These are phyloP conservation scores for Etheostoma cragini DNA, from an alignment of 2,113 vertebrate genomes.

Conservation along the genomic window DNA sequence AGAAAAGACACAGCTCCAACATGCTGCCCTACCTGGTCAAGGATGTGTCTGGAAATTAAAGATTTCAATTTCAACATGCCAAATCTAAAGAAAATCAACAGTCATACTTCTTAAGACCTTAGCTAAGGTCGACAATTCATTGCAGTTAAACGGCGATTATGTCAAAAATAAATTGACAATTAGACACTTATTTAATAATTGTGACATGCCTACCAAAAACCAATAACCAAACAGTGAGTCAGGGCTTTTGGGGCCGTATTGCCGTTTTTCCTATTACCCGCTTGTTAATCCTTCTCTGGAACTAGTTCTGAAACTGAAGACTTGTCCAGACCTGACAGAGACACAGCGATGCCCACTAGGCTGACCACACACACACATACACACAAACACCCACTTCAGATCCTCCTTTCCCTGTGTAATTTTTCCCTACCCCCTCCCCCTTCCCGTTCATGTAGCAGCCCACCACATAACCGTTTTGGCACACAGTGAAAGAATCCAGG, in stretches of 20 bases:
- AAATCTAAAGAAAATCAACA: no score
- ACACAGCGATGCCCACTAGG: background rate
- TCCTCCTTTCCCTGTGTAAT: background rate
- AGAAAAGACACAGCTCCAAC: background rate
- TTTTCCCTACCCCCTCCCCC: background rate
- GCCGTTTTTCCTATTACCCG: background rate
- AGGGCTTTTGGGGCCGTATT: background rate
- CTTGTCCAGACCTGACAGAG: background rate
- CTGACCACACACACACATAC: background rate
- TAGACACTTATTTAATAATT: no score
- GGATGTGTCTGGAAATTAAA: no score
- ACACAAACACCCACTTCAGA: background rate
- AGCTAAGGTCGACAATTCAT: no score
- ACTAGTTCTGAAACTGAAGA: background rate
- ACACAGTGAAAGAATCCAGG: conserved; percentile 45
- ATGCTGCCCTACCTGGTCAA: no score
- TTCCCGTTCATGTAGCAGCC: conserved; percentile 23
- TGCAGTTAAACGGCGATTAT: no score
- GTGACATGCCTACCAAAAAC: background rate
- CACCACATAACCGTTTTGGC: conserved; percentile 34
- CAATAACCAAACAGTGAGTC: background rate
- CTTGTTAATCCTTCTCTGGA: background rate
- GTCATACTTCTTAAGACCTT: no score
- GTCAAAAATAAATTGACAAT: no score
- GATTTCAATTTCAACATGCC: no score